phyloP scores from a whole-genome alignment of 2,113 vertebrate species.

The Chiloscyllium plagiosum region DNA sequence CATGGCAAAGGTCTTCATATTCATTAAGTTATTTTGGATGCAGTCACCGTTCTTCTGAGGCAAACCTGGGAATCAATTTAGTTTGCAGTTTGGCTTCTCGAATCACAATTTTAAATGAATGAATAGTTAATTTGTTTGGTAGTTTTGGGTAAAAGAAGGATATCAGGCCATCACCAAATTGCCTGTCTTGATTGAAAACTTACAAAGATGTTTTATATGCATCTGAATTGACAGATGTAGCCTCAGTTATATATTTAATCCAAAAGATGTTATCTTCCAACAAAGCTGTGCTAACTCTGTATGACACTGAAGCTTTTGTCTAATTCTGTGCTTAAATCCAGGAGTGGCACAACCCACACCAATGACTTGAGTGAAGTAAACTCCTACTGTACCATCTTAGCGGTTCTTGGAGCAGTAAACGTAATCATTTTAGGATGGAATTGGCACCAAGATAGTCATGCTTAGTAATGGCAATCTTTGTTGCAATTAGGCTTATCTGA shows the following conservation, averaged over 20 bases:
- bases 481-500: not conserved
- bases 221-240: not conserved
- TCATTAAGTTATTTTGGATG: not conserved
- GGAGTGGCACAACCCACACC: not conserved
- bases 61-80: not conserved
- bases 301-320: not conserved
- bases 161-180: not conserved
- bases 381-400: not conserved
- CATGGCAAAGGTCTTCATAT: not conserved
- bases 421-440: not conserved
- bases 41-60: not conserved
- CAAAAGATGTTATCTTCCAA: not conserved
- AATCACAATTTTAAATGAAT: not conserved
- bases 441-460: not conserved
- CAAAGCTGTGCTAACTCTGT: not conserved
- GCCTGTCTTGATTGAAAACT: not conserved
- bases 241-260: not conserved
- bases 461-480: not conserved
- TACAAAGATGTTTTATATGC: not conserved
- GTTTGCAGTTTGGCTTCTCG: not conserved
- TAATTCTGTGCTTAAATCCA: not conserved
- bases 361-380: not conserved
- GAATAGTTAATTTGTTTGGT: not conserved
- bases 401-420: not conserved
- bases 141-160: not conserved